Evolutionary conservation across 2,888 invertebrate genomes (phyloP), one percentile per base, ranked within the genome.

Genomic region (Seladonia tumulorum): DNA sequence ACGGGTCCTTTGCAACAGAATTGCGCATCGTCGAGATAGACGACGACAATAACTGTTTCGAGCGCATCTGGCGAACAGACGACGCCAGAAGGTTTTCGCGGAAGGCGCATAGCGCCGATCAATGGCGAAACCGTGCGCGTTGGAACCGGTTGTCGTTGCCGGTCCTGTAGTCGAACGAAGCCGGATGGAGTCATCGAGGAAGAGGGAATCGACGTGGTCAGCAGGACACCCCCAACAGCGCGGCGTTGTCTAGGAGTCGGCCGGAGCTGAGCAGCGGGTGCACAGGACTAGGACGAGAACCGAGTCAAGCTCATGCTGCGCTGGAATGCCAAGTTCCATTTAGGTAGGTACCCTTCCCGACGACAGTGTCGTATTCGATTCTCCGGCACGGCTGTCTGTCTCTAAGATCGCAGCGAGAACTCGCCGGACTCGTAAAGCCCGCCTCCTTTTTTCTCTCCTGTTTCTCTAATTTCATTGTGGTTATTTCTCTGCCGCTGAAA

Each of bases 301-400:
- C 76, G 76, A 87, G 80, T 63, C 74, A 77, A 77, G 75, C 88
- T 85, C 92, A 89, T 79, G 92, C 92, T 92, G 92, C 68, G 92
- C 89, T 75, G 91, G 92, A 92, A 92, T 92, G 92, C 84, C 88
- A 82, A 89, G 88, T 87, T 91, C 89, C 91, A 88, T 89, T 90
- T 88, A 80, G 89, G 80, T 77, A 49, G 76, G 84, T 87, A 90
- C 82, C 87, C 76, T 83, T 79, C 71, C 82, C 81, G 42, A 83
- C 83, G 88, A 89, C 89, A 90, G 82, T 89, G 84, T 76, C 86
- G 63, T 77, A 53, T 74, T 66, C 86, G 57, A 77, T 39, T 53
- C 68, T 53, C 53, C 39, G 2, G 49, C 53, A 77, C 35, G 25
- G 0, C 12, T 70, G 39, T 18, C 39, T 29, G 73, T 45, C 74